Conservation (phyloP, 1,140 invertebrate species). For the Calliphora vicina region DNA sequence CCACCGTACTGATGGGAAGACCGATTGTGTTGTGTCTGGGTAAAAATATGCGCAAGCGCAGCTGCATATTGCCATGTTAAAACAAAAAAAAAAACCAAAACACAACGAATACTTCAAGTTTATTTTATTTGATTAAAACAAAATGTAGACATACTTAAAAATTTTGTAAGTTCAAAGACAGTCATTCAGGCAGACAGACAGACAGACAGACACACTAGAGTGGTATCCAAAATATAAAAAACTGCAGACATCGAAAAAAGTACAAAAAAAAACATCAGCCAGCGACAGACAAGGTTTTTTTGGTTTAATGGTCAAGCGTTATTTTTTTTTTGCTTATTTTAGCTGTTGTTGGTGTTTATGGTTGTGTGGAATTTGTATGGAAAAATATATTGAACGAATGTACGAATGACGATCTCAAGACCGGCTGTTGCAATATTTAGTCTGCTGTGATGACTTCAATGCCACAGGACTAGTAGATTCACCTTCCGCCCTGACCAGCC, state of each 20-base stretch:
- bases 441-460: background rate
- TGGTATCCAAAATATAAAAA: background rate
- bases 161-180: background rate
- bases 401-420: background rate
- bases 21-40: background rate
- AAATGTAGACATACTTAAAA: background rate
- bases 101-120: background rate
- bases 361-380: background rate
- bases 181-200: too few relatives aligned
- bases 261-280: background rate
- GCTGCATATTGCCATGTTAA: background rate
- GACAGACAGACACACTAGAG: too few relatives aligned
- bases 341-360: background rate
- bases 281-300: background rate
- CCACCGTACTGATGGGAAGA: background rate
- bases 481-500: background rate
- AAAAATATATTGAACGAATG: background rate
- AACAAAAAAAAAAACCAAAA: background rate
- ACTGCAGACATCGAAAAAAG: background rate
- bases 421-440: background rate
- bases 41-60: background rate
- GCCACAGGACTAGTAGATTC: background rate
- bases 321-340: background rate
- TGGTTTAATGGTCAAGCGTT: background rate
- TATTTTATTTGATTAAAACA: slow-evolving; percentile 11